Evolutionary conservation across 1,140 invertebrate genomes (phyloP).

Genomic region (Forficula auricularia): DNA sequence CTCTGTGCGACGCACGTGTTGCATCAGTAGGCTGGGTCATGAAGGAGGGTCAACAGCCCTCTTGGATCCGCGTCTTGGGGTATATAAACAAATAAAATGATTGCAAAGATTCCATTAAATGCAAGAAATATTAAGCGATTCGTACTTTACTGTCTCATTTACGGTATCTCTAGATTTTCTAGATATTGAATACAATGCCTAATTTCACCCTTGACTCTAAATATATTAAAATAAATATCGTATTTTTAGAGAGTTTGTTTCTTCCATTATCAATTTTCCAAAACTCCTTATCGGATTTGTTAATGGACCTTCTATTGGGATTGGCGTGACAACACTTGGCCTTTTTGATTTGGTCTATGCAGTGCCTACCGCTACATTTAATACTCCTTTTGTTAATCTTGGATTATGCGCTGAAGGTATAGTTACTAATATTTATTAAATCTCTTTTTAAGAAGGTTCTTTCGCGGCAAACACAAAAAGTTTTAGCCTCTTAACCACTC

Average conservation of each 20-base stretch:
- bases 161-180: not conserved
- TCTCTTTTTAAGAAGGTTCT: too few relatives aligned
- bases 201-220: not conserved
- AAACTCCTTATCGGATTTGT: constrained; percentile 77
- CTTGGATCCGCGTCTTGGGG: too few relatives aligned
- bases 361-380: constrained; percentile 62
- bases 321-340: constrained; percentile 62
- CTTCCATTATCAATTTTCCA: constrained; percentile 66
- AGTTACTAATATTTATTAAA: too few relatives aligned
- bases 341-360: constrained; percentile 82
- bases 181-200: not conserved
- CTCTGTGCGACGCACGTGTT: too few relatives aligned
- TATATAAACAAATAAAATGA: not conserved
- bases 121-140: not conserved
- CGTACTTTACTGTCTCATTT: too few relatives aligned
- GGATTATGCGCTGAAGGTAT: constrained; percentile 66
- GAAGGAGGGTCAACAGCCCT: too few relatives aligned
- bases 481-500: too few relatives aligned
- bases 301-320: constrained; percentile 87
- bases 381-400: constrained; percentile 65
- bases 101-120: not conserved
- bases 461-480: too few relatives aligned
- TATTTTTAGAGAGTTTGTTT: constrained; percentile 44
- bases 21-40: too few relatives aligned
- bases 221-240: not conserved